Conservation (phyloP, 1,140 invertebrate genomes). For the Drosophila biarmipes region DNA sequence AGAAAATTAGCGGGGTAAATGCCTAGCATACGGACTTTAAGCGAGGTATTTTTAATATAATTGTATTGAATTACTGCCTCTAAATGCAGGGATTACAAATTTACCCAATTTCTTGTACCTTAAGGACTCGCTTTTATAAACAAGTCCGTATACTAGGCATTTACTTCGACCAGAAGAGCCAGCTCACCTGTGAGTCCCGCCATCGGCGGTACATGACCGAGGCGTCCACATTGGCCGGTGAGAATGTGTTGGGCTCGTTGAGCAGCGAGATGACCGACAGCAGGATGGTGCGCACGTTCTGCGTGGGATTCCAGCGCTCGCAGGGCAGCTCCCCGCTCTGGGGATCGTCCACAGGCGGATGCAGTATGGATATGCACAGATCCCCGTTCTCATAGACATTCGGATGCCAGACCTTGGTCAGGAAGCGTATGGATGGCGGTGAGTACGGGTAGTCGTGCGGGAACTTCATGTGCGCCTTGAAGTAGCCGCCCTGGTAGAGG, state of each 20-base stretch:
- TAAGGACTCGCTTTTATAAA: background rate
- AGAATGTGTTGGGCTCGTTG: conserved; percentile 99
- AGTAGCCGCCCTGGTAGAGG: conserved; percentile 99
- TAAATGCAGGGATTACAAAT: background rate
- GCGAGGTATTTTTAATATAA: background rate
- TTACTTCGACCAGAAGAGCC: conserved; percentile 12
- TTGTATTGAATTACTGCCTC: background rate
- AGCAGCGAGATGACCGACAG: conserved; percentile 99
- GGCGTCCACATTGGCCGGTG: conserved; percentile 99
- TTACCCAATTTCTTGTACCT: background rate
- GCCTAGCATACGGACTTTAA: conserved; percentile 17
- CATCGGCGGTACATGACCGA: conserved; percentile 99
- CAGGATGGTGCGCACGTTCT: conserved; percentile 99
- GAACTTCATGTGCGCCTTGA: conserved; percentile 99
- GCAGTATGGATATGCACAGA: conserved; percentile 99
- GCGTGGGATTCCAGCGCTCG: conserved; percentile 99
- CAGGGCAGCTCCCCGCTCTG: conserved; percentile 98
- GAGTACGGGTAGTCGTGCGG: conserved; percentile 99
- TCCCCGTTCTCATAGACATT: conserved; percentile 99
- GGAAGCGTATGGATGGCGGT: conserved; percentile 98
- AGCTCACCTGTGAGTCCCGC: conserved; percentile 94
- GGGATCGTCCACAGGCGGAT: conserved; percentile 99
- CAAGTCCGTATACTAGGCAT: conserved; percentile 27
- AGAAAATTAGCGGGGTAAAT: conserved; percentile 16
- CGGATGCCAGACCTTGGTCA: conserved; percentile 99